Conservation (phyloP, 2,113 vertebrate genomes). For the Hippocampus abdominalis region DNA sequence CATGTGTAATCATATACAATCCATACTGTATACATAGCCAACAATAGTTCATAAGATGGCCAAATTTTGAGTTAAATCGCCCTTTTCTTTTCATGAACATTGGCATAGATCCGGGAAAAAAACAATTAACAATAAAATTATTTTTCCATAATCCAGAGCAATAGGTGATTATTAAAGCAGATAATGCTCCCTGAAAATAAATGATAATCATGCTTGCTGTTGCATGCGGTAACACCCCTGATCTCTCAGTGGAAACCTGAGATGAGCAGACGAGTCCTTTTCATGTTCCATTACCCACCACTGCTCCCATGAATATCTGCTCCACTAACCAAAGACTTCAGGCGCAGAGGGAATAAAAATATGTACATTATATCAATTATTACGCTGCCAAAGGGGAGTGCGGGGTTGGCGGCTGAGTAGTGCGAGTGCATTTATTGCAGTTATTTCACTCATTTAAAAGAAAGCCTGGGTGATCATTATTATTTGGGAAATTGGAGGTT, state of each 20-base stretch:
- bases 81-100: neutral
- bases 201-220: conserved; percentile 30
- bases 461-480: conserved; percentile 1
- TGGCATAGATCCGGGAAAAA: neutral
- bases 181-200: neutral
- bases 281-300: conserved; percentile 63
- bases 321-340: conserved; percentile 47
- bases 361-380: conserved; percentile 60
- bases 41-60: neutral
- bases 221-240: conserved; percentile 44
- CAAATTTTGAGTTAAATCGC: neutral
- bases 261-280: conserved; percentile 46
- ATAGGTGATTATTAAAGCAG: neutral
- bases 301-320: conserved; percentile 46
- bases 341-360: conserved; percentile 55
- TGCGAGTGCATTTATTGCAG: conserved; percentile 21
- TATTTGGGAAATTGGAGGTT: conserved; percentile 19
- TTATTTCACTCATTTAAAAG: conserved; percentile 29
- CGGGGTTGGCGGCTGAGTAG: conserved; percentile 23
- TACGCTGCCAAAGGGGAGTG: conserved; percentile 41
- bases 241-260: conserved; percentile 35
- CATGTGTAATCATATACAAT: no score
- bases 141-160: neutral
- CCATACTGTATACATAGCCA: no score
- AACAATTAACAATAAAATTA: neutral